These are phyloP conservation scores for Cremastinae sp. DNA, from an alignment of 2,888 invertebrate species.

Conservation along the genomic window DNA sequence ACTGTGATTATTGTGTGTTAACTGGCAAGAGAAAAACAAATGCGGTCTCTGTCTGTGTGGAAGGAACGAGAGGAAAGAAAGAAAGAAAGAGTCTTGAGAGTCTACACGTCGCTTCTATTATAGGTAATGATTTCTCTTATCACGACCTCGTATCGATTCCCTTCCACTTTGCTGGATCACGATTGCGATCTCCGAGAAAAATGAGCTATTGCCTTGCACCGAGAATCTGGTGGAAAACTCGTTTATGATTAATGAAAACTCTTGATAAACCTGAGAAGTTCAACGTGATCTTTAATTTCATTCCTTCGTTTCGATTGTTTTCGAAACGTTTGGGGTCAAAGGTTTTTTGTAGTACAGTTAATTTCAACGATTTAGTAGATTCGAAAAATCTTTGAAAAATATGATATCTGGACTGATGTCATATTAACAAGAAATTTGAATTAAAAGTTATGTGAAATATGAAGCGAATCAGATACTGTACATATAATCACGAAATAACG, in stretches of 20 bases:
- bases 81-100: slow-evolving; percentile 14
- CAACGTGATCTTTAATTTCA: neutral
- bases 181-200: slow-evolving; percentile 12
- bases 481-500: no score
- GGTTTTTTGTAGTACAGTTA: no score
- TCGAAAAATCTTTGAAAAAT: no score
- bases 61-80: slow-evolving; percentile 5
- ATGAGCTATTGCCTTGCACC: neutral
- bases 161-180: slow-evolving; percentile 39
- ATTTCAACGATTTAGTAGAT: no score
- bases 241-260: slow-evolving; percentile 10
- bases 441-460: no score
- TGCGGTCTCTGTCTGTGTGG: neutral
- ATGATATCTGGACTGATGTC: no score
- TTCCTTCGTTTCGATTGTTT: no score
- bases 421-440: no score
- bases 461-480: no score
- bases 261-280: slow-evolving; percentile 1
- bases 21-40: slow-evolving; percentile 41
- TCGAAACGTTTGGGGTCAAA: no score
- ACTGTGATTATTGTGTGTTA: slow-evolving; percentile 55
- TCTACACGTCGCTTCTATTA: slow-evolving; percentile 34
- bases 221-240: slow-evolving; percentile 1
- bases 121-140: slow-evolving; percentile 56
- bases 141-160: slow-evolving; percentile 42